Evolutionary conservation across 1,140 invertebrate genomes (phyloP).

Genomic region (Apis florea): DNA sequence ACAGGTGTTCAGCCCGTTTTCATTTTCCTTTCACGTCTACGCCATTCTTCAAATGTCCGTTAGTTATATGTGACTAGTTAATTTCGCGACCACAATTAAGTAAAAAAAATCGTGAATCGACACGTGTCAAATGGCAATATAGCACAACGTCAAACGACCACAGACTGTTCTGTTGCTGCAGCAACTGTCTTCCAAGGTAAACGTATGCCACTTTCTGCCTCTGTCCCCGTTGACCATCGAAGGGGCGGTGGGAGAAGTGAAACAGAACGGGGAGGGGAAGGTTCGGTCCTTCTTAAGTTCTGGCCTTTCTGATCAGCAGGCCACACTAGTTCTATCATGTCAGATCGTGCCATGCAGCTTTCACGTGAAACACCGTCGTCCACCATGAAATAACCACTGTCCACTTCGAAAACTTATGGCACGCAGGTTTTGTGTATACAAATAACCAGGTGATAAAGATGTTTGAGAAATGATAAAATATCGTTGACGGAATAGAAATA

Average conservation of each 20-base stretch:
- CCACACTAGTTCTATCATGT: background rate
- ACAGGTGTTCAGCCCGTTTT: slow-evolving; percentile 16
- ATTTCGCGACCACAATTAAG: slow-evolving; percentile 20
- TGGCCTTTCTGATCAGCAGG: background rate
- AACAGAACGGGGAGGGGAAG: slow-evolving; percentile 12
- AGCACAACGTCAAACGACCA: background rate
- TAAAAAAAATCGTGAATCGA: slow-evolving; percentile 14
- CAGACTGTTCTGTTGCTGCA: slow-evolving; percentile 17
- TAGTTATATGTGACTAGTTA: background rate
- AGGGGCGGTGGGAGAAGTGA: slow-evolving; percentile 12
- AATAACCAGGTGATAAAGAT: background rate
- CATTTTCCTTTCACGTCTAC: background rate
- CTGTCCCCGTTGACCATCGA: slow-evolving; percentile 1
- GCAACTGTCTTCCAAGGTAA: slow-evolving; percentile 55
- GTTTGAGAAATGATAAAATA: background rate
- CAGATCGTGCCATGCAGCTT: background rate
- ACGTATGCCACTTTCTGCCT: slow-evolving; percentile 1
- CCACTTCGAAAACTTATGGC: background rate
- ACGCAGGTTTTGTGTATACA: too few species aligned
- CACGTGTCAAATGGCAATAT: background rate
- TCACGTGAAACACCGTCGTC: background rate
- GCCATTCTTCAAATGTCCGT: background rate
- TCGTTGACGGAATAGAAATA: background rate
- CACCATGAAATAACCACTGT: background rate
- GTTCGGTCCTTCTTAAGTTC: slow-evolving; percentile 32